Evolutionary conservation across 2,113 vertebrate genomes (phyloP).

Genomic region (Indicator maculatus): DNA sequence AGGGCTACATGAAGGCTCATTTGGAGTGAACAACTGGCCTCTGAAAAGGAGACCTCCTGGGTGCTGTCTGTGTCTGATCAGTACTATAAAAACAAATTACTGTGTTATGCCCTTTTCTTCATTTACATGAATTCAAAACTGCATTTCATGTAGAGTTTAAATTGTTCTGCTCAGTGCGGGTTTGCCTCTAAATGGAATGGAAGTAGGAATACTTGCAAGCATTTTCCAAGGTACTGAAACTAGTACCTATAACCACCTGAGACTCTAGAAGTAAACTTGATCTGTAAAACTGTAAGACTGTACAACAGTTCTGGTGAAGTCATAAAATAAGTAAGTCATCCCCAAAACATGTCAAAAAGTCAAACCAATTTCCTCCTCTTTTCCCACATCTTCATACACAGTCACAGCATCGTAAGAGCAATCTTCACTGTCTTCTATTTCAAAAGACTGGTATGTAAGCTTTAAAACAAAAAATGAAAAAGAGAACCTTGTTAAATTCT

Average conservation of each 20-base stretch:
- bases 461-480: conserved; percentile 55
- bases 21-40: not conserved
- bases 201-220: not conserved
- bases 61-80: not conserved
- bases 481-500: not conserved
- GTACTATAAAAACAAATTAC: not conserved
- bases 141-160: not conserved
- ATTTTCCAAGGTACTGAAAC: not conserved
- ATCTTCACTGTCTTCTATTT: conserved; percentile 80
- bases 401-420: conserved; percentile 80
- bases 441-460: conserved; percentile 82
- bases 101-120: not conserved
- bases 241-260: not conserved
- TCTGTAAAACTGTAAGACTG: not conserved
- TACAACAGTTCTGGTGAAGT: not conserved
- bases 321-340: not conserved
- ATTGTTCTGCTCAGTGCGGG: not conserved
- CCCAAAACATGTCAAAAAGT: not conserved
- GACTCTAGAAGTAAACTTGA: not conserved
- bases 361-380: conserved; percentile 78
- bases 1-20: not conserved
- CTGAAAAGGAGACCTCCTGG: not conserved
- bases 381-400: conserved; percentile 76
- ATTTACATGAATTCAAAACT: not conserved
- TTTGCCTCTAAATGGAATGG: not conserved